Evolutionary conservation across 2,888 invertebrate genomes (phyloP).

Genomic region (Drosophila phalerata): DNA sequence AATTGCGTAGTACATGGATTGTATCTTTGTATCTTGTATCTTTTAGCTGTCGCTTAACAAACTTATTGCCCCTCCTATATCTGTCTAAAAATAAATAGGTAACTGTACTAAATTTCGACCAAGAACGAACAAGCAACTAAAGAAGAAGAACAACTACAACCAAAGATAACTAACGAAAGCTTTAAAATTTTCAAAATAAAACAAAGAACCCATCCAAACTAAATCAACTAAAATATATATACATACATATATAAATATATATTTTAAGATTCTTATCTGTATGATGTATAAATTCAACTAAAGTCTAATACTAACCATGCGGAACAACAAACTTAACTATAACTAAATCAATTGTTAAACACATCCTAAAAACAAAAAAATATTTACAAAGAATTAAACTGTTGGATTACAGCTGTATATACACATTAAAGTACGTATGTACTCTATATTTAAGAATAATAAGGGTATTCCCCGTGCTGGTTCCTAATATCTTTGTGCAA

Average conservation of each 20-base stretch:
- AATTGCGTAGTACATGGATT: slow-evolving; percentile 18
- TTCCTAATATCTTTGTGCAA: not conserved
- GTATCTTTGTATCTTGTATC: not conserved
- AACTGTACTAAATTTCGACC: slow-evolving; percentile 52
- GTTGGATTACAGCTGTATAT: slow-evolving; percentile 12
- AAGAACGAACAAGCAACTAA: slow-evolving; percentile 31
- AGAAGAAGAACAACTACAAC: slow-evolving; percentile 30
- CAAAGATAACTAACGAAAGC: slow-evolving; percentile 71
- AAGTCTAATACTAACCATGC: slow-evolving; percentile 67
- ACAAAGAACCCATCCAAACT: slow-evolving; percentile 68
- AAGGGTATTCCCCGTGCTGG: slow-evolving; percentile 23
- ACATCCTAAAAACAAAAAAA: not conserved
- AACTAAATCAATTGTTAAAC: slow-evolving; percentile 17
- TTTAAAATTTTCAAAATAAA: slow-evolving; percentile 62
- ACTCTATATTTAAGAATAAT: slow-evolving; percentile 3
- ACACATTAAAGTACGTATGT: slow-evolving; percentile 14
- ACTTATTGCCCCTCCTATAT: slow-evolving; percentile 17
- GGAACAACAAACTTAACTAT: slow-evolving; percentile 66
- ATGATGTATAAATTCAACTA: slow-evolving; percentile 28
- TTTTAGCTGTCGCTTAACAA: slow-evolving; percentile 4
- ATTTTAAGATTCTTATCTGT: slow-evolving; percentile 59
- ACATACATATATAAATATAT: slow-evolving; percentile 24
- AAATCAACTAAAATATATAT: slow-evolving; percentile 37
- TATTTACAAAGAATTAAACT: slow-evolving; percentile 5
- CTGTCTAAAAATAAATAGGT: slow-evolving; percentile 6